These are phyloP conservation scores for Epizoanthus ramosus DNA, from an alignment of 92 coral and sea anemone genomes.

Conservation along the genomic window DNA sequence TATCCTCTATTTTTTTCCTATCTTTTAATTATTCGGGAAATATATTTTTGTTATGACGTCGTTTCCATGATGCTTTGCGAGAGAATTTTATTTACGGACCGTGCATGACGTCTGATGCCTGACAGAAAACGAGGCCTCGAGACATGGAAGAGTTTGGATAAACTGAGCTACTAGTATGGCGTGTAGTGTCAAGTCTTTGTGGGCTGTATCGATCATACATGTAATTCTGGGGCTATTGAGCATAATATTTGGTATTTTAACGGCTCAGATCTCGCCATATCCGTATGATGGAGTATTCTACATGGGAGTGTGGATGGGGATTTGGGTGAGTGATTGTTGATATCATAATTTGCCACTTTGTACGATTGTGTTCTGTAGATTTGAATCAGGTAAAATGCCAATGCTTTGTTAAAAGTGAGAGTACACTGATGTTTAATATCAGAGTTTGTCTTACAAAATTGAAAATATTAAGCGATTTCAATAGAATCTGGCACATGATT, in stretches of 20 bases:
- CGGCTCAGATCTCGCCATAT: slow-evolving; percentile 55
- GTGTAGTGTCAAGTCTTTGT: slow-evolving; percentile 20
- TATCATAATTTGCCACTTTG: neutral
- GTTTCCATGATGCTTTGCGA: slow-evolving; percentile 7
- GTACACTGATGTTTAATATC: too few relatives aligned
- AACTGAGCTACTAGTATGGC: slow-evolving; percentile 34
- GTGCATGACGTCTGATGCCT: neutral
- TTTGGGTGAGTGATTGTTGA: slow-evolving; percentile 65
- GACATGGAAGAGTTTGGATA: too few relatives aligned
- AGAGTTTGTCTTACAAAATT: too few relatives aligned
- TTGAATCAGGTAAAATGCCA: too few relatives aligned
- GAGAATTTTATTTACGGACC: neutral
- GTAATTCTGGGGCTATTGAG: slow-evolving; percentile 61
- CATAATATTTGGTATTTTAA: slow-evolving; percentile 56
- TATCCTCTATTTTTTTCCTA: too few relatives aligned
- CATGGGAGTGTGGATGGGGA: slow-evolving; percentile 91
- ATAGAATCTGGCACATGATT: too few relatives aligned
- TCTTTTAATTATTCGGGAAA: too few relatives aligned
- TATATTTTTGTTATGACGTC: too few relatives aligned
- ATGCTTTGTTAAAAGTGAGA: too few relatives aligned
- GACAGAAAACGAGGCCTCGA: neutral
- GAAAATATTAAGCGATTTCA: too few relatives aligned
- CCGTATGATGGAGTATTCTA: slow-evolving; percentile 71
- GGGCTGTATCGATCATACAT: slow-evolving; percentile 52
- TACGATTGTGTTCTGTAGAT: too few relatives aligned